Percentiles rank a stretch among this genome's conserved stretches.
Conservation (phyloP, 1,140 invertebrate genomes). For the honey bee (Apis mellifera) region Amel_HAv3.1 CM009943.2:5770001-5770500, state of each 20-base stretch:
- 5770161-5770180: slow-evolving; percentile 25
- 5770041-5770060: slow-evolving; percentile 3
- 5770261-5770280: slow-evolving; percentile 7
- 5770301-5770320: slow-evolving; percentile 24
- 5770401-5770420: slow-evolving; percentile 31
- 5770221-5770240: slow-evolving; percentile 51
- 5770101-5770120: background rate
- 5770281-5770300: slow-evolving; percentile 41
- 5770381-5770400: slow-evolving; percentile 30
- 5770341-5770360: background rate
- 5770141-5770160: slow-evolving; percentile 47
- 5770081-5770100: background rate
- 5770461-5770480: background rate
- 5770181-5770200: slow-evolving; percentile 38
- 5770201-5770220: slow-evolving; percentile 62
- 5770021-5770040: slow-evolving; percentile 7
- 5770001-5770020: background rate
- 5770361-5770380: slow-evolving; percentile 17
- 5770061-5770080: background rate
- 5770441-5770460: background rate
- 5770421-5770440: too few species aligned
- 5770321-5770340: slow-evolving; percentile 20
- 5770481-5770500: background rate
- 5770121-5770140: slow-evolving; percentile 17
- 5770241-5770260: slow-evolving; percentile 19